Evolutionary conservation across 2,113 vertebrate species (phyloP).

Genomic region (Rhabdornis inornatus): DNA sequence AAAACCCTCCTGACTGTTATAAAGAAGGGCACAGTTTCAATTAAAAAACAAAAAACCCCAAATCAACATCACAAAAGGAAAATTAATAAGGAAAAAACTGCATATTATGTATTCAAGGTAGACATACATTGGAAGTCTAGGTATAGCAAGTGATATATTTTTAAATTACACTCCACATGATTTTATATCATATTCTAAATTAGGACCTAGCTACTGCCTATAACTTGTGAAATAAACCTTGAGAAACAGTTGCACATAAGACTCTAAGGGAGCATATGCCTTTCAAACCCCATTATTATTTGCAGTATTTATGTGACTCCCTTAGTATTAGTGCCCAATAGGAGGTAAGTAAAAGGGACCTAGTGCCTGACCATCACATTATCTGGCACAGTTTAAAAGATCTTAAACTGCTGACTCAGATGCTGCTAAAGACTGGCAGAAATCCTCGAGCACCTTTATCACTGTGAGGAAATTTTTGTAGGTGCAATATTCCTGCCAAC

Average conservation of each 20-base stretch:
- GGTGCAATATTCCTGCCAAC: not conserved
- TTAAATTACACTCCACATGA: not conserved
- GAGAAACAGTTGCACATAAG: not conserved
- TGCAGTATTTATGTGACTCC: not conserved
- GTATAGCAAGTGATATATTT: not conserved
- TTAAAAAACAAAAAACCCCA: not conserved
- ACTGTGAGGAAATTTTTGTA: not conserved
- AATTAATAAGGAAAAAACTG: not conserved
- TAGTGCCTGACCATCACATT: not conserved
- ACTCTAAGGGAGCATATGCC: not conserved
- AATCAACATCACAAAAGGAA: not conserved
- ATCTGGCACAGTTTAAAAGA: not conserved
- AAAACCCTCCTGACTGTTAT: not conserved
- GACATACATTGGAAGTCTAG: not conserved
- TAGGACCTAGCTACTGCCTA: rapidly evolving
- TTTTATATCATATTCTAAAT: not conserved
- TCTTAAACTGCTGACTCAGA: not conserved
- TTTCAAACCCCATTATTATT: not conserved
- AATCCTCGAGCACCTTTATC: not conserved
- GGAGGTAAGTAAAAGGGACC: not conserved
- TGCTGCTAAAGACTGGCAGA: not conserved
- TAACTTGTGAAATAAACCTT: not conserved
- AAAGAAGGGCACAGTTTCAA: not conserved
- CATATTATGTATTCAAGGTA: not conserved
- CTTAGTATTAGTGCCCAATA: not conserved